Percentiles rank a stretch among this genome's conserved stretches.
Conservation (phyloP, 1,140 invertebrate species). For the Eciton burchellii region DNA sequence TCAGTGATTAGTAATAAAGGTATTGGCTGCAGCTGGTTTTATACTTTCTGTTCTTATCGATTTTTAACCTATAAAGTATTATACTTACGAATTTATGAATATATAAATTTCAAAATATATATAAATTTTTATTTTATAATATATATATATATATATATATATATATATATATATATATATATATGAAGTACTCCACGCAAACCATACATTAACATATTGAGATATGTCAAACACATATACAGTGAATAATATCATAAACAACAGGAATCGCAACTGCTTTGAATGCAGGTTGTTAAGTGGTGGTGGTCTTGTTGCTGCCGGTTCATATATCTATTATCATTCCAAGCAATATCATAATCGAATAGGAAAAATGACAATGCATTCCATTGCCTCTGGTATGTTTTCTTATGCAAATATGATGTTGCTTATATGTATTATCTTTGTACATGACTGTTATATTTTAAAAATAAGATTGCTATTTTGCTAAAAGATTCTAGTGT, state of each 20-base stretch:
- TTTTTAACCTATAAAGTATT: slow-evolving; percentile 31
- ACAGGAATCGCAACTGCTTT: slow-evolving; percentile 79
- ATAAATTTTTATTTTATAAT: slow-evolving; percentile 8
- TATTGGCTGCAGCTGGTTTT: too few species aligned
- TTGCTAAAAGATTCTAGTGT: too few species aligned
- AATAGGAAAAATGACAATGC: slow-evolving; percentile 75
- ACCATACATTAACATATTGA: background rate
- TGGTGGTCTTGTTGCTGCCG: slow-evolving; percentile 80
- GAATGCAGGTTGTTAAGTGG: slow-evolving; percentile 82
- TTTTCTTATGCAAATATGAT: slow-evolving; percentile 2
- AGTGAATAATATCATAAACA: slow-evolving; percentile 70
- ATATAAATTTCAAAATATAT: too few species aligned
- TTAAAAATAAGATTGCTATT: too few species aligned
- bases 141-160: background rate
- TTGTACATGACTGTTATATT: background rate
- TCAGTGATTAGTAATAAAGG: too few species aligned
- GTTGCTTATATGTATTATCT: background rate
- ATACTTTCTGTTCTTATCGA: too few species aligned
- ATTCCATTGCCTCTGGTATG: slow-evolving; percentile 75
- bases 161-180: background rate
- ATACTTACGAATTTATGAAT: background rate
- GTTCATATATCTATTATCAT: slow-evolving; percentile 81
- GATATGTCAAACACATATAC: slow-evolving; percentile 36
- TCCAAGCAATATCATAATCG: slow-evolving; percentile 76
- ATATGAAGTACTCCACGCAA: background rate